Evolutionary conservation across 2,797 vertebrate genomes (phyloP), one percentile per base, ranked within the genome.

Genomic region (Sebastiscus tertius): DNA sequence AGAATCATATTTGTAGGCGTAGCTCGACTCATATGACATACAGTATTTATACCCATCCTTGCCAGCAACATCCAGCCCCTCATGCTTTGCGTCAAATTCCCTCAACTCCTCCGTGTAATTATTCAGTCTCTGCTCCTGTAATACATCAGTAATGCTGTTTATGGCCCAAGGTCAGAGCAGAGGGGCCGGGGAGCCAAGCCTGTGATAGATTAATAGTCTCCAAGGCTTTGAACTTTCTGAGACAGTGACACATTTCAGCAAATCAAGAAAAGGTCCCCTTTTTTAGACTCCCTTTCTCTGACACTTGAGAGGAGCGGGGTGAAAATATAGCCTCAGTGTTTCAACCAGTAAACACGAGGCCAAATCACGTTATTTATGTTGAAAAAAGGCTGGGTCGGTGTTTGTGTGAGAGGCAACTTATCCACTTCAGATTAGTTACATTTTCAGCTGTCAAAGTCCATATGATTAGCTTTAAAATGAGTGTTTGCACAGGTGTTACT

Each of bases 111-210:
- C 75, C 18, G 22, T 83, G 86, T 91, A 89, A 91, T 85, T 93
- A 90, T 91, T 88, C 86, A 85, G 85, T 80, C 79, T 76, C 76
- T 86, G 87, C 72, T 82, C 72, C 83, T 90, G 83, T 88, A 87
- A 92, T 90, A 86, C 88, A 90, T 93, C 87, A 81, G 90, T 89
- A 81, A 89, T 87, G 83, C 80, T 84, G 90, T 89, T 89, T 87
- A 84, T 87, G 87, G 88, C 88, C 85, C 88, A 91, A 91, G 90
- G 92, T 93, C 88, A 88, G 84, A 87, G 86, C 64, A 46, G 78
- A 65, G 82, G 75, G 83, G 84, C 84, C 70, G 56, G 18, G 46
- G 80, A 89, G 86, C 80, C 81, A 60, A 85, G 68, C 52, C 70
- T 12, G 77, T 88, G 87, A 88, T 88, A 82, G 87, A 89, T 90